Conservation (phyloP, 2,797 vertebrate species). For the Pogoniulus pusillus region DNA sequence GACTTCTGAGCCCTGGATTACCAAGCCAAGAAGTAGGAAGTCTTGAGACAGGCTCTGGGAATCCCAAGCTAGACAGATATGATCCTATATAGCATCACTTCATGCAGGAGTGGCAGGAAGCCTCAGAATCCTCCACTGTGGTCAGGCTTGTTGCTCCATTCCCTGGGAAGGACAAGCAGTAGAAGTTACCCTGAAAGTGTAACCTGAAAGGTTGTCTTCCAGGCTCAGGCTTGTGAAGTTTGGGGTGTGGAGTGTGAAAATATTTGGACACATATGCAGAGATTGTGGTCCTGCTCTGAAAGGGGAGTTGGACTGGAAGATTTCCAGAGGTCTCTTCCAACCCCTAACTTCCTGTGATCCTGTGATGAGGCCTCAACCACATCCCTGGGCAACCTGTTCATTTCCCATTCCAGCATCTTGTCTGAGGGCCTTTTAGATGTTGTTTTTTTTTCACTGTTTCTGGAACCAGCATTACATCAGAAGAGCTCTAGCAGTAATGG, state of each 20-base stretch:
- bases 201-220: too few species aligned
- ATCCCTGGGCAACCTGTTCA: too few species aligned
- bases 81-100: background rate
- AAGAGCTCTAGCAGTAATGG: background rate
- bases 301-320: too few species aligned
- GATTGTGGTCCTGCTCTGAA: background rate
- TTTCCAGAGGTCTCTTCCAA: too few species aligned
- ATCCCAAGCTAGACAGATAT: background rate
- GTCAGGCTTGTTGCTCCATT: background rate
- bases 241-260: background rate
- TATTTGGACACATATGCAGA: background rate
- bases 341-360: too few species aligned
- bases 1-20: background rate
- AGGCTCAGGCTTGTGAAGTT: background rate
- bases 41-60: background rate
- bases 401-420: background rate
- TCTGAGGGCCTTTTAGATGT: background rate
- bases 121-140: fast-evolving
- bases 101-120: background rate
- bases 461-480: background rate
- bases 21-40: background rate
- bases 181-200: background rate
- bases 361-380: too few species aligned
- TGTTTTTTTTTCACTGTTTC: background rate
- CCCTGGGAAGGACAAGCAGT: background rate